phyloP scores from a whole-genome alignment of 2,888 invertebrate species.

The Lutraria lutraria region DNA sequence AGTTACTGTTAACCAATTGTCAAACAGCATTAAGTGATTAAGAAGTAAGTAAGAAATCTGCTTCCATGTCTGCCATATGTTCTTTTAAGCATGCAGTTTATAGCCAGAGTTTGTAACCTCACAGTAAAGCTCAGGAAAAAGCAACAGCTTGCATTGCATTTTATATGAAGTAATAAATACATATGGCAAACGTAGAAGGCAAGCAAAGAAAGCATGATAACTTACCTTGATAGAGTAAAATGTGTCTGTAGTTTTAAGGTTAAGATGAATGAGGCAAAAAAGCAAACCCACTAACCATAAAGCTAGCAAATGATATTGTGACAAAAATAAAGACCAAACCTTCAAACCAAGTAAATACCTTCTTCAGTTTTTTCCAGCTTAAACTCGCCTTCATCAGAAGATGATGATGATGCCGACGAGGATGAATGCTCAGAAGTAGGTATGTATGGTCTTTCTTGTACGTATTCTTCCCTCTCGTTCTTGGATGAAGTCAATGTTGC shows the following conservation, averaged over 20 bases:
- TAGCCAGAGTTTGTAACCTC: not conserved
- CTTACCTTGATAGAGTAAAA: not conserved
- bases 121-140: not conserved
- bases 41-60: not conserved
- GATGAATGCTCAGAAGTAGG: conserved; percentile 6
- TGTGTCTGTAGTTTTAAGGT: not conserved
- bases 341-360: conserved; percentile 43
- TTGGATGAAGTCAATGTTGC: not conserved
- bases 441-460: conserved; percentile 37
- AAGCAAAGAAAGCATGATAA: conserved; percentile 7
- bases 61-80: conserved; percentile 8
- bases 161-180: not conserved
- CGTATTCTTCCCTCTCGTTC: conserved; percentile 33
- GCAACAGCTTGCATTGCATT: not conserved
- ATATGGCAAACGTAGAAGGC: conserved; percentile 4
- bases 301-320: conserved; percentile 23
- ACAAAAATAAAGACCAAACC: conserved; percentile 30
- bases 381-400: conserved; percentile 38
- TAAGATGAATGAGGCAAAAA: conserved; percentile 4
- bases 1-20: not conserved
- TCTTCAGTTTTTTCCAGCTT: conserved; percentile 1
- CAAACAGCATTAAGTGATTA: not conserved
- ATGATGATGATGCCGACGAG: conserved; percentile 37
- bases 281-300: not conserved
- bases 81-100: not conserved